Base-by-base conservation (phyloP, 2,888 invertebrate species). In the Orchesellides sinensis region DNA sequence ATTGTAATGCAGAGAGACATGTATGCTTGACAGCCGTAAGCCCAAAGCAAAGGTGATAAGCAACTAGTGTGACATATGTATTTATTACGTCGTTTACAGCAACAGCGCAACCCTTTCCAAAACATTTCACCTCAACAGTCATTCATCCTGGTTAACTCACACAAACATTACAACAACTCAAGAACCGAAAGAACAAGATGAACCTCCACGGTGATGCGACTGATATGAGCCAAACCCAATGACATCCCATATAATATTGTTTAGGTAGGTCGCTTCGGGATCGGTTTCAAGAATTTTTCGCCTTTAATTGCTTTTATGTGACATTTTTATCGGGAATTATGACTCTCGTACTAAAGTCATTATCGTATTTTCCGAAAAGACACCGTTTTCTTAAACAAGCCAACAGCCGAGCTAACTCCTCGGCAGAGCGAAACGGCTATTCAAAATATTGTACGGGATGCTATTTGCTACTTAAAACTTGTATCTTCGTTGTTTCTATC, bases 311-410 rank as follows among this genome's bases (percentile, higher is more conserved):
- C 80, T 83, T 87, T 87, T 85, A 86, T 86, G 86, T 86, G 87
- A 87, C 87, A 85, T 70, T 86, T 87, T 87, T 87, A 87, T 87
- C 83, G 85, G 81, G 81, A 87, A 65, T 87, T 87, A 87, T 87
- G 83, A 81, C 74, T 75, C 79, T 83, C 75, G 73, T 82, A 68
- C 56, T 63, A 70, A 66, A 83, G 82, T 84, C 84, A 87, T 87
- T 87, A 86, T 86, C 86, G 83, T 87, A 85, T 86, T 87, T 87
- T 84, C 83, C 68, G 23, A 75, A 85, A 84, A 80, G 85, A 85
- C 85, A 85, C 81, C 72, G 65, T 83, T 82, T 83, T 68, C 69
- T 56, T 74, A 73, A 73, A 65, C 56, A 72, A 32, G 23, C 69
- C 32, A 70, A 21, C 72, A 70, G n/a, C 40, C 40, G n/a, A 40